Base-by-base conservation (phyloP, 2,888 invertebrate genomes). In the Rotaria magnacalcarata region DNA sequence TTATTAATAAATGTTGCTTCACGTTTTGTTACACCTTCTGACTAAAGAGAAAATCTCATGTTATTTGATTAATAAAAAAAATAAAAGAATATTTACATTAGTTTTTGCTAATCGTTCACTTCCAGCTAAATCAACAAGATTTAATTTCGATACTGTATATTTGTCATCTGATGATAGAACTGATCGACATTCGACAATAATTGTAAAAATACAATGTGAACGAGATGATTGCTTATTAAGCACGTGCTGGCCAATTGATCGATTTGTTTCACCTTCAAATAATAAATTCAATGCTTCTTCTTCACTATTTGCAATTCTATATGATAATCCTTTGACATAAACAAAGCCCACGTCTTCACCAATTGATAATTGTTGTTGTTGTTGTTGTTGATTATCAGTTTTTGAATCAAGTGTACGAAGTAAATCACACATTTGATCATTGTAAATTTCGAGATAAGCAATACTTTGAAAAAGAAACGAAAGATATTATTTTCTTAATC, bases 1-100 rank as follows among this genome's bases (percentile, higher is more conserved):
- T 91, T 91, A 89, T 91, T 91, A 88, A 91, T 91, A 88, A 91
- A 90, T 89, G 90, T 89, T 8, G 91, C 91, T 87, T 91, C 91
- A 85, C 89, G 88, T 87, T 90, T 90, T 1, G 90, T 90, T 87
- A 90, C 90, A 24, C 91, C 91, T 85, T 89, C 90, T 41, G 91
- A 91, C 91, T 91, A 88, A 24, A 87, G 87, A 85, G 24, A 86
- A 11, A 52, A 52, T 41, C 4, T 52, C 8, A 52, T 52, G 14
- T 16, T 16, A 52, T 16, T 52, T 14, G 14, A 16, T 3, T 52
- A 8, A 52, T 16, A 3, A 52, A 16, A 52, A 14, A 52, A 52
- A 16, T 2, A 47, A 50, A 47, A 7, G 0, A 54, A 75, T 50
- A 6, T 47, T n/a, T 87, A 91, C 91, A 89, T 89, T 89, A n/a